Conservation (phyloP, 2,888 invertebrate species). For the Strigamia maritima region DNA sequence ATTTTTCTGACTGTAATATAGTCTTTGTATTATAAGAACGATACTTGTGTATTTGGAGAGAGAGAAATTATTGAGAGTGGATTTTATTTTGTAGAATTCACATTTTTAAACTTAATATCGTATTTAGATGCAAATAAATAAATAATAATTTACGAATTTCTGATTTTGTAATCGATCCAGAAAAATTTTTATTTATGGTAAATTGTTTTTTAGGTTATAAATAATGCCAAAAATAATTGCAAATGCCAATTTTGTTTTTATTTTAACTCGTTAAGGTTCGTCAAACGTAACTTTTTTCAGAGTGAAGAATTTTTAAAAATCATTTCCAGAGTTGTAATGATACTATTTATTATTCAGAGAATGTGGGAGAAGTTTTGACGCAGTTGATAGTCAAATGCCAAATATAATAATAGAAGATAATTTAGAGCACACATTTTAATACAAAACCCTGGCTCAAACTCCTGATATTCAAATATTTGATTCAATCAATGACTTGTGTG, state of each 20-base stretch:
- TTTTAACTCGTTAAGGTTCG: not conserved
- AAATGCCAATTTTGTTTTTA: not conserved
- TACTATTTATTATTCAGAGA: slow-evolving; percentile 11
- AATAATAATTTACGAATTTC: not conserved
- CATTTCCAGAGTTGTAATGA: not conserved
- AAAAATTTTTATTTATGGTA: not conserved
- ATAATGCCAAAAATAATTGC: slow-evolving; percentile 13
- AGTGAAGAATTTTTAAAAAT: not conserved
- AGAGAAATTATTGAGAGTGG: slow-evolving; percentile 1
- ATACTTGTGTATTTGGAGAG: slow-evolving; percentile 23
- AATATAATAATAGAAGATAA: slow-evolving; percentile 19
- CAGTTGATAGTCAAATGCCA: slow-evolving; percentile 29
- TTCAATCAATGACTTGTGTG: not conserved
- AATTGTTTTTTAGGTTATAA: not conserved
- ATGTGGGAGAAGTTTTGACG: not conserved
- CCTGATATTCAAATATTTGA: not conserved
- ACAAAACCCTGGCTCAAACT: slow-evolving; percentile 14
- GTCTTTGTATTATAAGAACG: slow-evolving; percentile 31
- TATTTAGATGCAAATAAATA: not conserved
- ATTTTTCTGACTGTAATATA: slow-evolving; percentile 34
- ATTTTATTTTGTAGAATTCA: slow-evolving; percentile 9
- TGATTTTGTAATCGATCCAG: not conserved
- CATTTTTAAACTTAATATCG: not conserved
- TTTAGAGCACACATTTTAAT: slow-evolving; percentile 28
- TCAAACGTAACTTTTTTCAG: not conserved